Conservation (phyloP, 1,140 invertebrate species). For the Drosophila pallidifrons region DNA sequence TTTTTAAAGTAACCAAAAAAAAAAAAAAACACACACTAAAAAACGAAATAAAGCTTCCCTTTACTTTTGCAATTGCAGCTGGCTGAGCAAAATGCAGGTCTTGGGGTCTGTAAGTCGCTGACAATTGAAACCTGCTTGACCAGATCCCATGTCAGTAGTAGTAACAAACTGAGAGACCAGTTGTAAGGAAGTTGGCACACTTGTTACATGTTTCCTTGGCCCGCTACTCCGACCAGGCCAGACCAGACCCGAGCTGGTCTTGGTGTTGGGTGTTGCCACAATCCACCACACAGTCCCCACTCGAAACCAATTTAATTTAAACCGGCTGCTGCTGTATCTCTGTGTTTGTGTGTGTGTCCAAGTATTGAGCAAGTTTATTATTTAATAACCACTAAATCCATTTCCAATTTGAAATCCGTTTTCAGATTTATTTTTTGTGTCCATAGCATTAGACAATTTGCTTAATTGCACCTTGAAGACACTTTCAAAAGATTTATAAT, state of each 20-base stretch:
- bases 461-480: conserved; percentile 27
- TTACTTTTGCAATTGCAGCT: conserved; percentile 59
- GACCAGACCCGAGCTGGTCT: not conserved
- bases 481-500: conserved; percentile 27
- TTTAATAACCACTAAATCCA: conserved; percentile 62
- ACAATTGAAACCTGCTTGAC: conserved; percentile 62
- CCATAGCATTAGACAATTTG: conserved; percentile 20
- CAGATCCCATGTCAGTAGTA: conserved; percentile 34
- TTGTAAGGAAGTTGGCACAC: conserved; percentile 76
- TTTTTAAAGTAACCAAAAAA: conserved; percentile 1
- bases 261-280: conserved; percentile 10
- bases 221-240: not conserved
- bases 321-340: conserved; percentile 12
- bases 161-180: conserved; percentile 35
- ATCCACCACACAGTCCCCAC: conserved; percentile 29
- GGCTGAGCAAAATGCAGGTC: conserved; percentile 61
- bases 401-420: conserved; percentile 21
- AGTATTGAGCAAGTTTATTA: conserved; percentile 70
- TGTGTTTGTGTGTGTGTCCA: conserved; percentile 6
- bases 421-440: conserved; percentile 23
- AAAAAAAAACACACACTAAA: not conserved
- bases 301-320: conserved; percentile 25
- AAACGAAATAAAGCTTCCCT: conserved; percentile 59
- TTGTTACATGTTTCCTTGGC: conserved; percentile 67
- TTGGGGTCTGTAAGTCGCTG: conserved; percentile 68